phyloP scores from a whole-genome alignment of 2,888 invertebrate species.

The Strigamia transsilvanica region DNA sequence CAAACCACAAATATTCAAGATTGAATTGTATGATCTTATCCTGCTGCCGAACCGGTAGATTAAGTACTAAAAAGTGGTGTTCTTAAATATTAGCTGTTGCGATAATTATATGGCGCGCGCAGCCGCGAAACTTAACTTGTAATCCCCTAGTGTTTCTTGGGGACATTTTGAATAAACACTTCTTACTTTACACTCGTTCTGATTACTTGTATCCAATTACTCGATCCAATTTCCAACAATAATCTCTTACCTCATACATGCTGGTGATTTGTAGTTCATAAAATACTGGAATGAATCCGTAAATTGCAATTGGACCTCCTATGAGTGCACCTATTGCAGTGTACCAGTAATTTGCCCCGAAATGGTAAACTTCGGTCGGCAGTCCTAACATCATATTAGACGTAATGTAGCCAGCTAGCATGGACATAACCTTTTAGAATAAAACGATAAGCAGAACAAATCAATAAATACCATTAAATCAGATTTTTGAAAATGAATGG shows the following conservation, averaged over 20 bases:
- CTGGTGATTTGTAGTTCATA: constrained; percentile 48
- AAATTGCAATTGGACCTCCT: constrained; percentile 40
- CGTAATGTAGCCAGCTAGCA: constrained; percentile 4
- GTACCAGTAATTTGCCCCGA: constrained; percentile 32
- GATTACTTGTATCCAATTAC: too few relatives aligned
- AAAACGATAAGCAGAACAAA: not conserved
- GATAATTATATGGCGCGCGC: too few relatives aligned
- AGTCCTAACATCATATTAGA: constrained; percentile 48
- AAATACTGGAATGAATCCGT: constrained; percentile 49
- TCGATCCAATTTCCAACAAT: too few relatives aligned
- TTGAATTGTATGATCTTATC: not conserved
- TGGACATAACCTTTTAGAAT: not conserved
- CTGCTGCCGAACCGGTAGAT: not conserved
- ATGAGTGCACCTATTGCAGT: not conserved
- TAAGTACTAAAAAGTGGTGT: not conserved
- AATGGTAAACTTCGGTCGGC: constrained; percentile 50
- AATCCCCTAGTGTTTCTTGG: too few relatives aligned
- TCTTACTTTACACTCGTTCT: too few relatives aligned
- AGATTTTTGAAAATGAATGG: not conserved
- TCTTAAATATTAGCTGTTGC: too few relatives aligned
- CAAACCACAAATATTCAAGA: not conserved
- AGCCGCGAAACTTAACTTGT: too few relatives aligned
- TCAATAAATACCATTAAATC: too few relatives aligned
- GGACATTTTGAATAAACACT: too few relatives aligned
- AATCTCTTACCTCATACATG: constrained; percentile 46